phyloP scores from a whole-genome alignment of 2,113 vertebrate genomes.

The Phyllopteryx taeniolatus region DNA sequence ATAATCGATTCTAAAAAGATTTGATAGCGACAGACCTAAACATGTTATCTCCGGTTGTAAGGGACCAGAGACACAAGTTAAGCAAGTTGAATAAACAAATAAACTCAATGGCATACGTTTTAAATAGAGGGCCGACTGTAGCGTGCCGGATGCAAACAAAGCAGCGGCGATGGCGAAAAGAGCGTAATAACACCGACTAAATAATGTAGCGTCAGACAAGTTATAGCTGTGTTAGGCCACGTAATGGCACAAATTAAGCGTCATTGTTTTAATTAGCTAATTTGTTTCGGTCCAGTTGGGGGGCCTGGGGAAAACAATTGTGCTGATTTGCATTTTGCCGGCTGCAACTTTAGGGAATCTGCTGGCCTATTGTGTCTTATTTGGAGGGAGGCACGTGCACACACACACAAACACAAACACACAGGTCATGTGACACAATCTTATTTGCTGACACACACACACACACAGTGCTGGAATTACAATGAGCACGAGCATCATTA shows the following conservation, averaged over 20 bases:
- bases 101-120: neutral
- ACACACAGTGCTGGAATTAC: conserved; percentile 46
- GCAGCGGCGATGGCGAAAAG: neutral
- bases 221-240: neutral
- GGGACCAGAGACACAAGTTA: neutral
- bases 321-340: conserved; percentile 42
- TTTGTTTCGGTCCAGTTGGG: conserved; percentile 43
- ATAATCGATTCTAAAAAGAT: no score
- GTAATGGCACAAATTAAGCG: conserved; percentile 38
- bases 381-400: conserved; percentile 18
- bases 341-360: conserved; percentile 27
- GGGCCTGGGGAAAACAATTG: conserved; percentile 10
- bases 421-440: conserved; percentile 1
- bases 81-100: neutral
- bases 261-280: conserved; percentile 38
- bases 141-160: neutral
- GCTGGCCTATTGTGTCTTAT: conserved; percentile 22
- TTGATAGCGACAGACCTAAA: neutral
- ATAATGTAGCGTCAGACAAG: conserved; percentile 1
- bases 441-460: conserved; percentile 8
- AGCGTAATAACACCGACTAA: neutral
- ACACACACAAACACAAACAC: conserved; percentile 18
- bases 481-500: conserved; percentile 62
- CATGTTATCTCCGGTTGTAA: neutral
- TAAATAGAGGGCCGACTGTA: neutral